Base-by-base conservation (phyloP, 2,888 invertebrate genomes). In the Petrolisthes cinctipes region DNA sequence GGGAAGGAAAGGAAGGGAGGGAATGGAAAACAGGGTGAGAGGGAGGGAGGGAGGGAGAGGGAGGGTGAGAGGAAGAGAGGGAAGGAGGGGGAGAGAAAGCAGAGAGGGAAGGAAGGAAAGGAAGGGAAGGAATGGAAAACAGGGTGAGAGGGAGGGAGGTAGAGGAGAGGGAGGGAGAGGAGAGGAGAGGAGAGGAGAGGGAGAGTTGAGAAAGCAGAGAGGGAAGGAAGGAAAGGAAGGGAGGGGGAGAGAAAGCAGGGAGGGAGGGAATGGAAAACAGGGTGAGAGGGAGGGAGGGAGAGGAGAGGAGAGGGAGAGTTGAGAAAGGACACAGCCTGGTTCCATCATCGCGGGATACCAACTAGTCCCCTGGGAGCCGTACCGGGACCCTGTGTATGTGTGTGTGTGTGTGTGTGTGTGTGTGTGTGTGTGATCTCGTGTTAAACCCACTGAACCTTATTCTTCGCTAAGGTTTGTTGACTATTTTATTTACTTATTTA, bases 281-380 rank as follows among this genome's bases (percentile, higher is more conserved):
- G 61, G 7, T 61, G 17, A 3, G 4, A 61, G 17, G 17, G 17
- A 56, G 23, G 56, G 17, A 54, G 82, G 6, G 66, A 4, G 61
- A 23, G 66, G n/a, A 11, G n/a, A 68, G 37, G 82, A 14, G 68
- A 82, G 82, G 6, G 82, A 53, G 53, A 82, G 82, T 5, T 80
- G 23, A n/a, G 80, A 5, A 20, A 54, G 80, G 6, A 53, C 5
- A 53, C 51, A 37, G 14, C 37, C 37, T 37, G 37, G 37, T 37
- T 37, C 37, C 37, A 37, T 37, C 37, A 37, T 37, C 37, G 37
- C 37, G 37, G 37, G 37, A 37, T 37, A 37, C 37, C 37, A 37
- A 37, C 37, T 37, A 37, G 37, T 37, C 37, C 37, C 37, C 37
- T 37, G 37, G 37, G 37, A 37, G 37, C 37, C 37, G 37, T 37